Conservation (phyloP, 2,888 invertebrate species). For the Patella pellucida region DNA sequence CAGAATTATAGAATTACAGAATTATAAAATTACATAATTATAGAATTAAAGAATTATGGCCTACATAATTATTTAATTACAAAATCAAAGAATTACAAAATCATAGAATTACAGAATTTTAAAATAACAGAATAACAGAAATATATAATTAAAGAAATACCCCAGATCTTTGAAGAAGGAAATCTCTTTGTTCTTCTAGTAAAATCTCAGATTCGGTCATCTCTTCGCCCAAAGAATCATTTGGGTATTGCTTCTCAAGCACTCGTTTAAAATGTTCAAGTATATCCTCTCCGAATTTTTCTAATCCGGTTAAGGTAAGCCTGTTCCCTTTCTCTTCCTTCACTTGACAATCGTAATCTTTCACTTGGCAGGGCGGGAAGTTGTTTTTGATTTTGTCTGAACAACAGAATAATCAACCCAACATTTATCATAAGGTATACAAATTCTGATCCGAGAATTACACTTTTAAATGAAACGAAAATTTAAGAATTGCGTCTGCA, state of each 20-base stretch:
- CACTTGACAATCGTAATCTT: conserved; percentile 33
- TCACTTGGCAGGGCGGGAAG: conserved; percentile 22
- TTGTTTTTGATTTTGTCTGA: conserved; percentile 33
- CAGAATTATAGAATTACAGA: too few relatives aligned
- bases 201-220: conserved; percentile 35
- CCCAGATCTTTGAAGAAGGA: conserved; percentile 47
- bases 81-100: too few relatives aligned
- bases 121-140: too few relatives aligned
- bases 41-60: too few relatives aligned
- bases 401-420: background rate
- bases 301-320: conserved; percentile 35
- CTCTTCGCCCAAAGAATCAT: conserved; percentile 30
- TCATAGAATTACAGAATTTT: too few relatives aligned
- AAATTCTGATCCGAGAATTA: too few relatives aligned
- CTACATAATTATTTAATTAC: too few relatives aligned
- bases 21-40: too few relatives aligned
- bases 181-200: conserved; percentile 42
- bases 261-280: conserved; percentile 39
- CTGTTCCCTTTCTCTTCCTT: conserved; percentile 21
- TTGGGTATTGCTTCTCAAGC: conserved; percentile 43
- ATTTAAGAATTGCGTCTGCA: too few relatives aligned
- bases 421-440: background rate
- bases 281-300: conserved; percentile 42
- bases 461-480: too few relatives aligned
- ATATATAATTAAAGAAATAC: conserved; percentile 25